Conservation (phyloP, 1,140 invertebrate genomes). For the Conus ventricosus region DNA sequence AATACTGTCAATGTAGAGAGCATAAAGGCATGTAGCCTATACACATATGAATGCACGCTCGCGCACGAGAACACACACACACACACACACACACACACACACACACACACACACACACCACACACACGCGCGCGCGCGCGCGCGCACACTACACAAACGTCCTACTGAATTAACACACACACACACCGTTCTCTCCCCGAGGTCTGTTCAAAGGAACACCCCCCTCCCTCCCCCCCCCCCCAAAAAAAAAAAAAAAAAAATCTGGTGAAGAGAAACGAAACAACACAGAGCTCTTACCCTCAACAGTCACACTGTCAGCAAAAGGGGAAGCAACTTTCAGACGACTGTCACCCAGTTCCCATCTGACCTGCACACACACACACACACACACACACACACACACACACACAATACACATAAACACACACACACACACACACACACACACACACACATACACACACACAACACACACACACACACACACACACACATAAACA, state of each 20-base stretch:
- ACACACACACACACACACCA: too few species aligned
- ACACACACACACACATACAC: neutral
- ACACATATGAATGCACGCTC: neutral
- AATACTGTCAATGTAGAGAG: too few species aligned
- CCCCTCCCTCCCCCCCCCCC: neutral
- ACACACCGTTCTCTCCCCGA: neutral
- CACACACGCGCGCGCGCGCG: too few species aligned
- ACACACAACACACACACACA: constrained; percentile 16
- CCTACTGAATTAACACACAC: too few species aligned
- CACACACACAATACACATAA: too few species aligned
- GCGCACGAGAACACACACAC: neutral
- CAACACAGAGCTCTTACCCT: neutral
- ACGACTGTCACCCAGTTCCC: neutral
- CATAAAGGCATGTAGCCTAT: neutral
- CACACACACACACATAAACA: neutral
- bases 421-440: neutral
- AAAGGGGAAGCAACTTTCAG: neutral
- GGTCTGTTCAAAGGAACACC: neutral
- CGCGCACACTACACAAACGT: too few species aligned
- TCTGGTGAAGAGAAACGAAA: too few species aligned
- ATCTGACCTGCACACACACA: neutral
- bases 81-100: too few species aligned
- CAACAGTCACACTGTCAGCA: neutral
- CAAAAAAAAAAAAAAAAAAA: too few species aligned
- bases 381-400: neutral